Percentiles rank a stretch among this genome's conserved stretches.
Conservation (phyloP, 2,797 vertebrate genomes). For the Squalus acanthias region DNA sequence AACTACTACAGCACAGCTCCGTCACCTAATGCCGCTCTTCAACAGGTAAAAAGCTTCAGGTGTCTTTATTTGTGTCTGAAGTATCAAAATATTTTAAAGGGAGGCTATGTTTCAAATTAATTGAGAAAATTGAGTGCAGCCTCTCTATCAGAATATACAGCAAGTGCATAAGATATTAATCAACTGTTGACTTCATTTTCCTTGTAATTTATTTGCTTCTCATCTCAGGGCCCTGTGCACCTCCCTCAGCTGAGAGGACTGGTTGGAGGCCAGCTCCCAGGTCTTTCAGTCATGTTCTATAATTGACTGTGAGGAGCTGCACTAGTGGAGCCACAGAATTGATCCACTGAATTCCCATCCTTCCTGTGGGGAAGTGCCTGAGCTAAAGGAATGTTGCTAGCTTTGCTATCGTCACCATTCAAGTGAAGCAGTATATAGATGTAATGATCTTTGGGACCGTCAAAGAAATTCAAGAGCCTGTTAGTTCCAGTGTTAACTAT, state of each 20-base stretch:
- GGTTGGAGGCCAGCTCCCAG: neutral
- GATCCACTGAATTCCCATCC: neutral
- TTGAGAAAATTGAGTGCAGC: neutral
- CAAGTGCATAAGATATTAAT: too few relatives aligned
- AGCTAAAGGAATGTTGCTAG: neutral
- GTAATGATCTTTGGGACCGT: neutral
- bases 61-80: neutral
- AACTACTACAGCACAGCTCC: slow-evolving; percentile 95
- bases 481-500: slow-evolving; percentile 42
- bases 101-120: neutral
- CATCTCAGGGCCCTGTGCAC: too few relatives aligned
- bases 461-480: neutral
- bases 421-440: neutral
- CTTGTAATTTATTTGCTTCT: neutral
- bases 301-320: too few relatives aligned
- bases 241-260: too few relatives aligned
- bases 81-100: neutral
- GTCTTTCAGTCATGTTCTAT: neutral
- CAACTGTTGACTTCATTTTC: neutral
- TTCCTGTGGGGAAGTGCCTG: neutral
- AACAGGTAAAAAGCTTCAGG: slow-evolving; percentile 72
- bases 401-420: neutral
- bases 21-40: slow-evolving; percentile 82
- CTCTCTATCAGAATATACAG: too few relatives aligned
- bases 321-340: neutral